Evolutionary conservation across 2,113 vertebrate genomes (phyloP), one percentile per base, ranked within the genome.

Genomic region (Dascyllus trimaculatus): DNA sequence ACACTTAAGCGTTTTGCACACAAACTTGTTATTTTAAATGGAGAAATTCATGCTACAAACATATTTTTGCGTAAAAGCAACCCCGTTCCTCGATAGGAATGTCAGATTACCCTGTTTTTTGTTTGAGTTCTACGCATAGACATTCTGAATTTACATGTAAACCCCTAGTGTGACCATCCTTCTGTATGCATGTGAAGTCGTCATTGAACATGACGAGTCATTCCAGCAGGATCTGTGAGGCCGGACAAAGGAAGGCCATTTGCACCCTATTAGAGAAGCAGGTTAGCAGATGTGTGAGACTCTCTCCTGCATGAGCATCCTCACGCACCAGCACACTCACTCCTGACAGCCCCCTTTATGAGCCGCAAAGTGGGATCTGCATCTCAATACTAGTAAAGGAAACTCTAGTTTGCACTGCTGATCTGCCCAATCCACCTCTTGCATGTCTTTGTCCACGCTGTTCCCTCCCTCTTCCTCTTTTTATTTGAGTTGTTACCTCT

Each of bases 331-430:
- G 18, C 85, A 46, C 75, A 76, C 82, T 78, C 69, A 64, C 26
- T 80, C 19, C 69, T 85, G 76, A 90, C 85, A 89, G 67, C 78
- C 66, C 67, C 75, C 85, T 89, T 93, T 93, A 93, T 89, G 64
- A 78, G 76, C 75, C 72, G 70, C 19, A 52, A 81, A 88, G 75
- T 86, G 51, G 58, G 77, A 92, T 94, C 91, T 93, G 89, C 93
- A 93, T 94, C 77, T 93, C 82, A 95, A 93, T 94, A 76, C 84
- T 78, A 72, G 71, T 71, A 85, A 78, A 92, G 88, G 91, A 92
- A 91, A 88, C 85, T 81, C 75, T 58, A 80, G 87, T 85, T 92
- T 89, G 84, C 69, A 61, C 80, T 73, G 86, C 73, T 85, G 85
- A 93, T 88, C 85, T 79, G 57, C 72, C 85, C 83, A 76, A 87